These are phyloP conservation scores for Parambassis ranga DNA, from an alignment of 2,797 vertebrate species.

Conservation along the genomic window DNA sequence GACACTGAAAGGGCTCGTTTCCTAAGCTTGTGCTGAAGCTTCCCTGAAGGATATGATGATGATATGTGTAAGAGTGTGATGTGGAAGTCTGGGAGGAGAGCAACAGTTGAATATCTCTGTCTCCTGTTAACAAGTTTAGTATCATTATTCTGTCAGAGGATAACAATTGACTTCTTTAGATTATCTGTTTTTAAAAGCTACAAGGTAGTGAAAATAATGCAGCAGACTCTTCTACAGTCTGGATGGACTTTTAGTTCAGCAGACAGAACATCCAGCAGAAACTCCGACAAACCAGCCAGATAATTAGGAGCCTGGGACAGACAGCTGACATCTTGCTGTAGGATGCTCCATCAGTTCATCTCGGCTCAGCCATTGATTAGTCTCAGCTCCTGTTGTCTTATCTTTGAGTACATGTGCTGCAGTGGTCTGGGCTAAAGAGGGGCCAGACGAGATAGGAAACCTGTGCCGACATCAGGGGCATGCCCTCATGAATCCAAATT, in stretches of 20 bases:
- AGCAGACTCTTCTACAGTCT: neutral
- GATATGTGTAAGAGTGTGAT: conserved; percentile 12
- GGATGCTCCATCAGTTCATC: conserved; percentile 40
- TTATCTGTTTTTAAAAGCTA: too few species aligned
- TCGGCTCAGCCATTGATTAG: conserved; percentile 56
- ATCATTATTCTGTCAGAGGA: neutral
- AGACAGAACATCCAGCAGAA: conserved; percentile 22
- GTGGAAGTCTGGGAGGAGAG: conserved; percentile 19
- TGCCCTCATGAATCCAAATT: conserved; percentile 46
- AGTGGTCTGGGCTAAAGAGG: conserved; percentile 32
- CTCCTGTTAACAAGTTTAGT: neutral
- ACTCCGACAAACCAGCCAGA: conserved; percentile 30
- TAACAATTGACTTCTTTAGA: neutral
- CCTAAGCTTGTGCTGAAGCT: conserved; percentile 20
- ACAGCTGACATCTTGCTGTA: conserved; percentile 58
- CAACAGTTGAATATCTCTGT: neutral
- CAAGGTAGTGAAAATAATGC: neutral
- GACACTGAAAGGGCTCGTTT: conserved; percentile 50
- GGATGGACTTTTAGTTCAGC: conserved; percentile 32
- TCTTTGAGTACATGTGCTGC: conserved; percentile 54
- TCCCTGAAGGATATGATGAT: conserved; percentile 51
- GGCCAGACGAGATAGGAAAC: conserved; percentile 20
- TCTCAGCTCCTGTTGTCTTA: conserved; percentile 54
- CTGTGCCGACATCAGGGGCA: conserved; percentile 31
- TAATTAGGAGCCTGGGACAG: conserved; percentile 53